These are phyloP conservation scores for Amphiduros pacificus DNA, from an alignment of 2,888 invertebrate genomes.

Conservation along the genomic window DNA sequence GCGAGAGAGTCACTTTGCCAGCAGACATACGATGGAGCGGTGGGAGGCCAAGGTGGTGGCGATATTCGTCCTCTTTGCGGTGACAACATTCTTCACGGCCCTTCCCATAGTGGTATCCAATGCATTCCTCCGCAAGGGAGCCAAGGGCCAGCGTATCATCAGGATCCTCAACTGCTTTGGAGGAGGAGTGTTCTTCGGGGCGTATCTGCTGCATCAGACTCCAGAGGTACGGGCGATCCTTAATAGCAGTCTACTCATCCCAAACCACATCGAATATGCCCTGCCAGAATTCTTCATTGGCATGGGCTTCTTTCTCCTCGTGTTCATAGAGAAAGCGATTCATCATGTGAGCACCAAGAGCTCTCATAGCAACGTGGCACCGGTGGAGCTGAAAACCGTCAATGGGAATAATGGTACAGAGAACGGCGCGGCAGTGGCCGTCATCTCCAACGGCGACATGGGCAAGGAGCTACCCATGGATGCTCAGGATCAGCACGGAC, in stretches of 20 bases:
- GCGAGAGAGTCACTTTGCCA: too few relatives aligned
- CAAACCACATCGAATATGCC: conserved; percentile 16
- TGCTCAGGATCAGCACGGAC: too few relatives aligned
- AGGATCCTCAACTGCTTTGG: conserved; percentile 21
- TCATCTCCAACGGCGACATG: too few relatives aligned
- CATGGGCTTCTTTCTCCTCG: conserved; percentile 21
- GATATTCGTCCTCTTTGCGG: neutral
- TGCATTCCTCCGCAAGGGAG: conserved; percentile 17
- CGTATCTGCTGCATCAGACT: conserved; percentile 17
- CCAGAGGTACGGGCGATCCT: conserved; percentile 17
- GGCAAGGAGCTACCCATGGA: neutral
- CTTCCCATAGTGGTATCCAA: conserved; percentile 22
- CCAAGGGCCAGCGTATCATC: conserved; percentile 12
- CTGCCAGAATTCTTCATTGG: conserved; percentile 19
- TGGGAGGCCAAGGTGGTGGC: conserved; percentile 6
- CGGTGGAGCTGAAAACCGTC: neutral
- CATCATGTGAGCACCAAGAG: neutral
- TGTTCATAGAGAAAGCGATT: conserved; percentile 19
- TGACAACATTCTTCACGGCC: neutral
- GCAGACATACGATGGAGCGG: too few relatives aligned
- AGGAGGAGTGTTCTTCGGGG: conserved; percentile 24
- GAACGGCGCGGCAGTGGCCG: too few relatives aligned
- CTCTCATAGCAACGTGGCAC: neutral
- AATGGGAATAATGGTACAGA: neutral
- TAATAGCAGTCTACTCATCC: conserved; percentile 8